These are phyloP conservation scores for Pteropus rufus DNA, from an alignment of 2,797 vertebrate species.

Conservation along the genomic window DNA sequence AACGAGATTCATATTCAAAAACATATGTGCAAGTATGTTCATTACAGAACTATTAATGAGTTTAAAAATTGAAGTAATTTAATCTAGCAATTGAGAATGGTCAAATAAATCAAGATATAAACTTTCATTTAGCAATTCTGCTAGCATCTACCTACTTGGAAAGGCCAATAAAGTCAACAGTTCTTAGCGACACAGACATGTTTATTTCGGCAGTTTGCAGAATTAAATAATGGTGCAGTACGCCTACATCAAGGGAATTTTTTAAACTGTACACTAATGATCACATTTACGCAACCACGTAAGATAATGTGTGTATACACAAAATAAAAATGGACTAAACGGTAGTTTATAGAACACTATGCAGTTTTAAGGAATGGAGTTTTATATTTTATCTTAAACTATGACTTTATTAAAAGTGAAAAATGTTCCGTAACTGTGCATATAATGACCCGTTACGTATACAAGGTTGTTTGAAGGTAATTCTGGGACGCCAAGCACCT, in stretches of 20 bases:
- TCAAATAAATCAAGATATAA: neutral
- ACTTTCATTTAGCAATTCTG: neutral
- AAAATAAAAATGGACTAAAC: slow-evolving; percentile 3
- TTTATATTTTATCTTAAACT: neutral
- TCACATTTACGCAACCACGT: neutral
- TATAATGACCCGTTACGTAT: neutral
- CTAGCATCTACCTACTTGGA: neutral
- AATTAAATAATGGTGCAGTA: neutral
- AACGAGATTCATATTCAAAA: neutral
- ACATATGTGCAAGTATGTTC: neutral
- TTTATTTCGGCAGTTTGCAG: neutral
- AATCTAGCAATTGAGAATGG: neutral
- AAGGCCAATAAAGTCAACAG: slow-evolving; percentile 9
- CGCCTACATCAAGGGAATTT: neutral
- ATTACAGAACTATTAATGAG: neutral
- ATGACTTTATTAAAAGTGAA: neutral
- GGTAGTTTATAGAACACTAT: neutral
- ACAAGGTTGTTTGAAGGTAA: neutral
- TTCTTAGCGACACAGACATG: neutral
- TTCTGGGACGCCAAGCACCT: neutral
- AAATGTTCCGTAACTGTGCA: neutral
- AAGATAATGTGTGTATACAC: neutral
- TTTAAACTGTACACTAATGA: neutral
- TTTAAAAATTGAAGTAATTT: neutral
- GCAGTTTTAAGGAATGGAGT: neutral